Conservation (phyloP, 2,888 invertebrate genomes). For the Trichopria drosophilae region DNA sequence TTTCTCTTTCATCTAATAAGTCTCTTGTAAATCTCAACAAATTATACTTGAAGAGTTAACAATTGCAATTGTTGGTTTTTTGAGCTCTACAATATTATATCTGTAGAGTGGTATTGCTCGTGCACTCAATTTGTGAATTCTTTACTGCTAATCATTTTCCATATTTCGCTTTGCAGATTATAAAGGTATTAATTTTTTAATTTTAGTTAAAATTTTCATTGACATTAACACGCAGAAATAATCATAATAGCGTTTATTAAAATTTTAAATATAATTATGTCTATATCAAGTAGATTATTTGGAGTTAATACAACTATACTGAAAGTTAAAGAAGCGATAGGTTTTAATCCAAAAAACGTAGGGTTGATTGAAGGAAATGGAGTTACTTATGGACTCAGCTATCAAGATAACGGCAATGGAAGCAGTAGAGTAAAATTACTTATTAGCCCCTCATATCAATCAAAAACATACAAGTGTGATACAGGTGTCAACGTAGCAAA, state of each 20-base stretch:
- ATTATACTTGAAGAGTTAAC: slow-evolving; percentile 17
- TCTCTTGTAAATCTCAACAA: slow-evolving; percentile 16
- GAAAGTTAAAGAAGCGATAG: slow-evolving; percentile 15
- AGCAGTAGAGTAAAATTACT: slow-evolving; percentile 16
- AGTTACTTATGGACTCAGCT: slow-evolving; percentile 13
- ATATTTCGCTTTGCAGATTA: no score
- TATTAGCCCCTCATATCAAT: slow-evolving; percentile 15
- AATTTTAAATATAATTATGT: slow-evolving; percentile 15
- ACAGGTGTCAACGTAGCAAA: slow-evolving; percentile 15
- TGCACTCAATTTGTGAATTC: slow-evolving; percentile 10
- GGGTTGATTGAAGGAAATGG: slow-evolving; percentile 16
- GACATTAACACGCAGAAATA: slow-evolving; percentile 15
- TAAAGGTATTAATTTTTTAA: slow-evolving; percentile 14
- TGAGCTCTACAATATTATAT: slow-evolving; percentile 12
- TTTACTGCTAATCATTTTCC: no score
- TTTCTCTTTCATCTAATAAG: slow-evolving; percentile 17
- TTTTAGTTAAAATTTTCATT: slow-evolving; percentile 17
- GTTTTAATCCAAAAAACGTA: slow-evolving; percentile 13
- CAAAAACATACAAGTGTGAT: slow-evolving; percentile 13
- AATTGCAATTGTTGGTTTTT: slow-evolving; percentile 20
- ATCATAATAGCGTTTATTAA: slow-evolving; percentile 17
- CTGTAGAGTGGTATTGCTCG: slow-evolving; percentile 8
- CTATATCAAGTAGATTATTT: slow-evolving; percentile 12
- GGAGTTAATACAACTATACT: slow-evolving; percentile 10
- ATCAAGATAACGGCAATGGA: slow-evolving; percentile 15